A percentile compares a stretch with the other conserved stretches of the same genome.
Evolutionary conservation across 23 tunicate species (phyloP).

Genomic region (Phallusia fumigata): DNA sequence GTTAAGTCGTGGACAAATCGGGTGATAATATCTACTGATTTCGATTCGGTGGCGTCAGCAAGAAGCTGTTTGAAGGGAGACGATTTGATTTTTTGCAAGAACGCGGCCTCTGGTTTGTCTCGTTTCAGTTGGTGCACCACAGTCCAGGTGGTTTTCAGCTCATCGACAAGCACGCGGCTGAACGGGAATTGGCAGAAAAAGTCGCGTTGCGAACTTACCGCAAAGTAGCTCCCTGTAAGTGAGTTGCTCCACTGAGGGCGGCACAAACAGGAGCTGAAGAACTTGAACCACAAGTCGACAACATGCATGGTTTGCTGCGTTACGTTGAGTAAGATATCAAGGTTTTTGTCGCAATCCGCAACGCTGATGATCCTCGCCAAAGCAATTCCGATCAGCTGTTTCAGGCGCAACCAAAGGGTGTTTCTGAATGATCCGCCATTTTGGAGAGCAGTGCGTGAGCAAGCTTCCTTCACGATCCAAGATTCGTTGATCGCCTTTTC

Average conservation of each 20-base stretch:
- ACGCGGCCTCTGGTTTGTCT: neutral
- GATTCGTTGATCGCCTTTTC: neutral
- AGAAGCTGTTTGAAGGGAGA: conserved; percentile 12
- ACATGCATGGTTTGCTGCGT: neutral
- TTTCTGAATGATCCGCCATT: conserved; percentile 60
- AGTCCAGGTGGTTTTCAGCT: conserved; percentile 9
- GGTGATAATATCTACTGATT: neutral
- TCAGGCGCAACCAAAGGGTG: conserved; percentile 59
- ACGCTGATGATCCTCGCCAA: conserved; percentile 39
- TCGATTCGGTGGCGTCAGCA: neutral
- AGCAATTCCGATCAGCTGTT: conserved; percentile 3
- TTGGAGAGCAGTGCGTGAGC: conserved; percentile 27
- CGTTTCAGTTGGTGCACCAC: neutral
- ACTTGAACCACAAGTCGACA: neutral
- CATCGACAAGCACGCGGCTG: neutral
- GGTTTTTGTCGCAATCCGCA: conserved; percentile 37
- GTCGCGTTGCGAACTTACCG: neutral
- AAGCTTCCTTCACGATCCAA: conserved; percentile 55
- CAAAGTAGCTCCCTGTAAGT: neutral
- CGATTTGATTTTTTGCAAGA: neutral
- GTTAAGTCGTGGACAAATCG: conserved; percentile 27
- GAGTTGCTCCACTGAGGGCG: conserved; percentile 16
- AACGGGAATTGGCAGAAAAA: conserved; percentile 25
- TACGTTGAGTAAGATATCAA: conserved; percentile 7
- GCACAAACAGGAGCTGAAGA: neutral